Percentiles rank a stretch among this genome's conserved stretches.
These are phyloP conservation scores for Rhabdornis inornatus DNA, from an alignment of 2,113 vertebrate genomes.

Conservation along the genomic window DNA sequence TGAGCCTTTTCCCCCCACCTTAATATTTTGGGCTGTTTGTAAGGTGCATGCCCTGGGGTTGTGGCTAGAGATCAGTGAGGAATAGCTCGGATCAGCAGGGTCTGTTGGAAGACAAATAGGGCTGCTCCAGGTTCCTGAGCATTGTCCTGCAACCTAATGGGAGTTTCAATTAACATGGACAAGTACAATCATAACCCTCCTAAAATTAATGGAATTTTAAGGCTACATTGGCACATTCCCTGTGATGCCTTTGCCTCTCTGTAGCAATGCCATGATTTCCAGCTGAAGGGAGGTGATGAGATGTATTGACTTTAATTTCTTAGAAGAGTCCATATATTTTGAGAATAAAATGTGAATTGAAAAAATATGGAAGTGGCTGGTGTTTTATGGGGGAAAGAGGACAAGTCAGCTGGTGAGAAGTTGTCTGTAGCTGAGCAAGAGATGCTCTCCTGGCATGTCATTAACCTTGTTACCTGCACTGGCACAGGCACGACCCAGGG, in stretches of 20 bases:
- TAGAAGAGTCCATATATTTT: background rate
- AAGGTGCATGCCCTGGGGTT: background rate
- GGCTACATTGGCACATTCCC: background rate
- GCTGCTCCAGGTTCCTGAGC: background rate
- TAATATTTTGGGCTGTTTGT: background rate
- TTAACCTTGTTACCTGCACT: background rate
- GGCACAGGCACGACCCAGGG: fast-evolving
- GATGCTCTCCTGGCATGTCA: fast-evolving
- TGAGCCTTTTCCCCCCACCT: background rate
- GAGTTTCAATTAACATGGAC: background rate
- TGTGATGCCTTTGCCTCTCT: fast-evolving
- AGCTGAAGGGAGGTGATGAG: background rate
- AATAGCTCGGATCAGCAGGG: fast-evolving
- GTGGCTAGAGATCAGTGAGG: fast-evolving
- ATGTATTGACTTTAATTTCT: background rate
- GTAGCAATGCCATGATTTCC: background rate
- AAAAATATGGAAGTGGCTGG: background rate
- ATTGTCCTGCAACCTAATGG: background rate
- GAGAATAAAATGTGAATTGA: background rate
- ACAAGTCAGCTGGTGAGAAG: background rate
- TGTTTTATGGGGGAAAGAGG: background rate
- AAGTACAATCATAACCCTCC: background rate
- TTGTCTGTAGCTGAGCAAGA: background rate
- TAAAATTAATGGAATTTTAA: background rate
- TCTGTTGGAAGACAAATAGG: background rate